A percentile compares a stretch with the other conserved stretches of the same genome.
These are phyloP conservation scores for Liposcelis brunnea DNA, from an alignment of 2,888 invertebrate species.

Conservation along the genomic window DNA sequence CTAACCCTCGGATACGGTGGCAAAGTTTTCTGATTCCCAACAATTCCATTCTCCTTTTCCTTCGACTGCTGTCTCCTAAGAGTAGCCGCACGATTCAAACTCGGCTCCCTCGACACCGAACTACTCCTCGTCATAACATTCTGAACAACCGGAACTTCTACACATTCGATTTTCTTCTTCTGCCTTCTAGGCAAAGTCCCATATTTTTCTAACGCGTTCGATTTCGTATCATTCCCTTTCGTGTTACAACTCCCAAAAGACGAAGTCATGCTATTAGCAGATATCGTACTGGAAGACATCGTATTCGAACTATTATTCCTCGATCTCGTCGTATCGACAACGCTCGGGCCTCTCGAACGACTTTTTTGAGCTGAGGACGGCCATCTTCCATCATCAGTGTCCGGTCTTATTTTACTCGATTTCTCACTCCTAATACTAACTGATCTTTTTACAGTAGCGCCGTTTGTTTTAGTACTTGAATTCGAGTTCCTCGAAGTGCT, in stretches of 20 bases:
- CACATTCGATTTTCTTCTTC: conserved; percentile 44
- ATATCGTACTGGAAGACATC: conserved; percentile 14
- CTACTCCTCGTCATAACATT: conserved; percentile 5
- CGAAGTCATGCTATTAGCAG: background rate
- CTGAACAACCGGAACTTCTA: conserved; percentile 10
- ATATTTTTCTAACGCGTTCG: conserved; percentile 48
- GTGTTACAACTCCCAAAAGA: conserved; percentile 17
- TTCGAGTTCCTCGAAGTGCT: conserved; percentile 3
- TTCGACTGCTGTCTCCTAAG: conserved; percentile 16
- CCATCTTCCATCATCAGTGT: conserved; percentile 49
- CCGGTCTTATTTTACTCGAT: no score
- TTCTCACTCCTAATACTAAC: no score
- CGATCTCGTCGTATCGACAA: conserved; percentile 7
- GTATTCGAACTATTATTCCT: conserved; percentile 14
- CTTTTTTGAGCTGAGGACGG: conserved; percentile 29
- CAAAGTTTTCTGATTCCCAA: conserved; percentile 23
- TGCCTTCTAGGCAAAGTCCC: conserved; percentile 60
- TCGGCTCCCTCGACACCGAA: conserved; percentile 19
- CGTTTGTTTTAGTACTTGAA: conserved; percentile 7
- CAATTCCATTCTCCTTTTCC: background rate
- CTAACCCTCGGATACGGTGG: conserved; percentile 33
- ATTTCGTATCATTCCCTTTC: conserved; percentile 23
- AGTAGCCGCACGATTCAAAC: conserved; percentile 21
- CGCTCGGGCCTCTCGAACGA: conserved; percentile 15
- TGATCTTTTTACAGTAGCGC: background rate